A percentile compares a stretch with the other conserved stretches of the same genome.
These are phyloP conservation scores for Sturnira hondurensis DNA, from an alignment of 2,113 vertebrate genomes.

Conservation along the genomic window DNA sequence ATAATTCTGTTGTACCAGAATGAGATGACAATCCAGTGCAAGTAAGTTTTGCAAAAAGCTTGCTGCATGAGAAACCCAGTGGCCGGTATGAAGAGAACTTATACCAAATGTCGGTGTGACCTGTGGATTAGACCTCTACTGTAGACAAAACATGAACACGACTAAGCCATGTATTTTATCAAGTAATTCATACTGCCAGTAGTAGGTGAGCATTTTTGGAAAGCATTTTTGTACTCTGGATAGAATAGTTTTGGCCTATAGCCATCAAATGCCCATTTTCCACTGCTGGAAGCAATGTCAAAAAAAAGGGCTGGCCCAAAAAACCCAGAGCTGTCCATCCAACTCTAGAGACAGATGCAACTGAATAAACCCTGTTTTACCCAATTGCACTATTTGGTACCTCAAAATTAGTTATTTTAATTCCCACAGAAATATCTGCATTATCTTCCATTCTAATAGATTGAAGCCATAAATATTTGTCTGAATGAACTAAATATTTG, in stretches of 20 bases:
- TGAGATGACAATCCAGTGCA: constrained; percentile 82
- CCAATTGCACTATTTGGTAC: constrained; percentile 84
- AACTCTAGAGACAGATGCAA: constrained; percentile 70
- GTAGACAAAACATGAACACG: constrained; percentile 67
- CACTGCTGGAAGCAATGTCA: constrained; percentile 56
- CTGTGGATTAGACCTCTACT: constrained; percentile 69
- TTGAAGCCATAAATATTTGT: constrained; percentile 26
- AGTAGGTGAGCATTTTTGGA: constrained; percentile 72
- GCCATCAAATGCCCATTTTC: constrained; percentile 69
- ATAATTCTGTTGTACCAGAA: constrained; percentile 76
- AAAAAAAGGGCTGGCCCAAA: constrained; percentile 71
- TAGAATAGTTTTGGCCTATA: constrained; percentile 70
- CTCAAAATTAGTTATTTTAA: constrained; percentile 69
- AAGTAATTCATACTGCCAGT: constrained; percentile 83
- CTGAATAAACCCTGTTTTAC: constrained; percentile 77
- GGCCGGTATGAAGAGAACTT: constrained; percentile 72
- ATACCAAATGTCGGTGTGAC: constrained; percentile 69
- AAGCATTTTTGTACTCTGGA: constrained; percentile 75
- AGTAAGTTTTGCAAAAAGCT: constrained; percentile 72
- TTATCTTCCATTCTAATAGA: constrained; percentile 40
- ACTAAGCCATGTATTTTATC: constrained; percentile 71
- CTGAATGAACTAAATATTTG: constrained; percentile 50
- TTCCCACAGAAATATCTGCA: constrained; percentile 56
- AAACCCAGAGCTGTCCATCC: constrained; percentile 58
- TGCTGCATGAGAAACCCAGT: constrained; percentile 79